phyloP scores from a whole-genome alignment of 2,888 invertebrate species.

The Halictus quadricinctus region DNA sequence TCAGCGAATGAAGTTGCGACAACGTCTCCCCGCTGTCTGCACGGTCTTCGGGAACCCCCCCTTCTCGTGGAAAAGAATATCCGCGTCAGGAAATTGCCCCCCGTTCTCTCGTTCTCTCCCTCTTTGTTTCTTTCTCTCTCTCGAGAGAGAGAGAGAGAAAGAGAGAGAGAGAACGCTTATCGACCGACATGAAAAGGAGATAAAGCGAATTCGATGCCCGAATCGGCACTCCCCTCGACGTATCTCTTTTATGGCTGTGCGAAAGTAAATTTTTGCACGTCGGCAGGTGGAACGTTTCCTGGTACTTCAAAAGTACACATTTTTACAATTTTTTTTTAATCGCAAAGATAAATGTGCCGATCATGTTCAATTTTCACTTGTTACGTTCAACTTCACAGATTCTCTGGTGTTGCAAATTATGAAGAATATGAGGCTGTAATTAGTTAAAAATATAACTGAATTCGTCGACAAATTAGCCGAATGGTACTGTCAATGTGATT shows the following conservation, averaged over 20 bases:
- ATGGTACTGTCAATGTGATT: no score
- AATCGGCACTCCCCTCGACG: neutral
- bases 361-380: no score
- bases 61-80: conserved; percentile 23
- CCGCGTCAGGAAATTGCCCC: conserved; percentile 44
- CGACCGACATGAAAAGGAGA: conserved; percentile 12
- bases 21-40: neutral
- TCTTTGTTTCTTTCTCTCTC: neutral
- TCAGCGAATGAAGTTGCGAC: conserved; percentile 47
- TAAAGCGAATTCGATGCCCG: conserved; percentile 16
- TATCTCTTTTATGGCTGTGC: neutral
- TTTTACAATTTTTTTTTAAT: neutral
- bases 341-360: no score
- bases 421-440: no score
- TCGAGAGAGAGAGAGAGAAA: no score
- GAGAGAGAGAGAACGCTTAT: neutral
- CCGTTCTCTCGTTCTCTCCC: neutral
- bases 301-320: neutral
- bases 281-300: neutral
- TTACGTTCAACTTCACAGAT: no score
- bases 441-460: no score
- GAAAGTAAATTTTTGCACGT: neutral
- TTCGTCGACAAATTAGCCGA: no score
- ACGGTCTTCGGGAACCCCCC: neutral
- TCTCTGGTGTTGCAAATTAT: no score